phyloP scores from a whole-genome alignment of 2,113 vertebrate genomes.

The Tretioscincus oriximinensis region DNA sequence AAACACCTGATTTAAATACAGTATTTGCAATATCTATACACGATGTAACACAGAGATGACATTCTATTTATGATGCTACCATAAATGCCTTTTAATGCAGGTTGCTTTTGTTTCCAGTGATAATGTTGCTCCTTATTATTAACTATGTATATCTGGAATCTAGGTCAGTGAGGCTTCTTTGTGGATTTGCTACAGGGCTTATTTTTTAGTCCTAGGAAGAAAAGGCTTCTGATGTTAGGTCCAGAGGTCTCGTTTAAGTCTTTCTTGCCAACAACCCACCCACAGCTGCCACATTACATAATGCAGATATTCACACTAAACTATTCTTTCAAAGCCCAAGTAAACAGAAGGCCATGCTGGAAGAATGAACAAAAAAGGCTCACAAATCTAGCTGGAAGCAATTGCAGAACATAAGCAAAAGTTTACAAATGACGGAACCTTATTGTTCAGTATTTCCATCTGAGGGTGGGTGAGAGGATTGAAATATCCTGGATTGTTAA shows the following conservation, averaged over 20 bases:
- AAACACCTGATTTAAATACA: neutral
- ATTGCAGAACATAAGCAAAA: neutral
- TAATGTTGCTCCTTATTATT: neutral
- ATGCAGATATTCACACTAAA: constrained; percentile 19
- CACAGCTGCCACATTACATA: constrained; percentile 40
- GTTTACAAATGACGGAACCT: constrained; percentile 16
- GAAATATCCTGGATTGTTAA: neutral
- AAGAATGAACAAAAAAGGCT: constrained; percentile 9
- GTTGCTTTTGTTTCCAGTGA: neutral
- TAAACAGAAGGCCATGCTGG: constrained; percentile 19
- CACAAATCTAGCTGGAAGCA: neutral
- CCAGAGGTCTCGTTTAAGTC: constrained; percentile 13
- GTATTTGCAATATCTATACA: neutral
- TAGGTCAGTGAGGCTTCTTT: constrained; percentile 18
- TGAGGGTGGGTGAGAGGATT: neutral
- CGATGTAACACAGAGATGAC: neutral
- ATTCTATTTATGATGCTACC: neutral
- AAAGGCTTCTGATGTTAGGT: constrained; percentile 20
- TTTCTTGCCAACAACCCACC: constrained; percentile 27
- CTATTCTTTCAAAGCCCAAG: neutral
- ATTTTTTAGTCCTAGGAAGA: neutral
- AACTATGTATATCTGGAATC: constrained; percentile 17
- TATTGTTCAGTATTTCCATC: constrained; percentile 19
- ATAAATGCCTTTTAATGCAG: neutral
- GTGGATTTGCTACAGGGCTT: constrained; percentile 10